Base-by-base conservation (phyloP, 2,888 invertebrate species). In the Pycnomerus fuliginosus region DNA sequence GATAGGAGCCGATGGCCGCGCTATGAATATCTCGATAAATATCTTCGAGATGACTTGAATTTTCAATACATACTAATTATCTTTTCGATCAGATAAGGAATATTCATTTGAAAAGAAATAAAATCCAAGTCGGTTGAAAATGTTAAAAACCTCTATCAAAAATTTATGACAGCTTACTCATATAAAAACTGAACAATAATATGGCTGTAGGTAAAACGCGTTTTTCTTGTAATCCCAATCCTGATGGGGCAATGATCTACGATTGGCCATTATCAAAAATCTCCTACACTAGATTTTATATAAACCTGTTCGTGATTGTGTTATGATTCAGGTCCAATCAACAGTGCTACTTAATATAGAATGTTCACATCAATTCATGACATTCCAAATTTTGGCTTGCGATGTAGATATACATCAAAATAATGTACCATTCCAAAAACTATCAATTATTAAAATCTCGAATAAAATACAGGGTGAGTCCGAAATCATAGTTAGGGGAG, bases 21-120 rank as follows among this genome's bases (percentile, higher is more conserved):
- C 60, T 64, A 64, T 62, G 62, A 61, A 65, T 62, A 64, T 58
- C 62, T 66, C 68, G 68, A 69, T 68, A 68, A 68, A 68, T 68
- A 68, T 67, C 67, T 58, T 32, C 47, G 58, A 68, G 68, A 70
- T 70, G 70, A 70, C 70, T 70, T 67, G 70, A 68, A 70, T 64
- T 66, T 69, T 70, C 70, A 68, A 70, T 70, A 70, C 70, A 68
- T 70, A 70, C 70, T 70, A 70, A 70, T 70, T 70, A 70, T 70
- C 67, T 69, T 67, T 63, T 64, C 60, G 62, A 70, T 70, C 70
- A 69, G 70, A 70, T 70, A 70, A 70, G 68, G 50, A 55, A 52
- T 65, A 65, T 67, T 67, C 69, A 67, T 69, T 68, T 67, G 66
- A 62, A 68, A 64, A 67, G 59, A 56, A 61, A 62, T 61, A 62